phyloP scores from a whole-genome alignment of 2,888 invertebrate genomes.

The Caenorhabditis virilis region DNA sequence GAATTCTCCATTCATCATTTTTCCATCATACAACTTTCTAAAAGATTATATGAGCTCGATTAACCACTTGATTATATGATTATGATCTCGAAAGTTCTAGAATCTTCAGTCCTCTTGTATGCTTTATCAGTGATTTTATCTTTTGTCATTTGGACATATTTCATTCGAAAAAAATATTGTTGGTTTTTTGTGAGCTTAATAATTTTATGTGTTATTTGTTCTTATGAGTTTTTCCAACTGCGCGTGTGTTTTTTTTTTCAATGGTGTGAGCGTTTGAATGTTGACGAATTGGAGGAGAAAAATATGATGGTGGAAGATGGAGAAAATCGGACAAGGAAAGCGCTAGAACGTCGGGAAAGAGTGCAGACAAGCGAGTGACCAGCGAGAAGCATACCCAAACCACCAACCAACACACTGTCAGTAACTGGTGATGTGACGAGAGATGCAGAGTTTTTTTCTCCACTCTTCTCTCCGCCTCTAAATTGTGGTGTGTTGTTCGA shows the following conservation, averaged over 20 bases:
- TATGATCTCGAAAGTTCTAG: too few relatives aligned
- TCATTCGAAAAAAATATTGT: too few relatives aligned
- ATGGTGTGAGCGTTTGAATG: not conserved
- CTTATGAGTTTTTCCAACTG: not conserved
- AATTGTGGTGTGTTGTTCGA: not conserved
- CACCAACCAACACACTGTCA: not conserved
- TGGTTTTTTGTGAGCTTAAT: not conserved
- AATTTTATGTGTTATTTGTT: not conserved
- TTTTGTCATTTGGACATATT: not conserved
- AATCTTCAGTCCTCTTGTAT: too few relatives aligned
- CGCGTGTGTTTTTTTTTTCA: not conserved
- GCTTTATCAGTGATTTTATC: not conserved
- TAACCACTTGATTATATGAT: too few relatives aligned
- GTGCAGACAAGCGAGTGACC: constrained; percentile 12
- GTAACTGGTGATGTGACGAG: not conserved
- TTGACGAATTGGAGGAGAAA: not conserved
- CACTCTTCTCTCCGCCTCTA: constrained; percentile 21
- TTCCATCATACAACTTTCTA: too few relatives aligned
- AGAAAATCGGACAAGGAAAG: constrained; percentile 17
- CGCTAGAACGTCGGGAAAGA: constrained; percentile 32
- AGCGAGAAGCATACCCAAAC: constrained; percentile 12
- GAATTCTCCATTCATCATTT: too few relatives aligned
- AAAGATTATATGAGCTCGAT: too few relatives aligned
- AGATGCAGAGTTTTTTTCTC: constrained; percentile 13
- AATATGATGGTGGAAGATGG: constrained; percentile 3